Evolutionary conservation across 1,140 invertebrate genomes (phyloP).

Genomic region (Teleogryllus occipitalis): DNA sequence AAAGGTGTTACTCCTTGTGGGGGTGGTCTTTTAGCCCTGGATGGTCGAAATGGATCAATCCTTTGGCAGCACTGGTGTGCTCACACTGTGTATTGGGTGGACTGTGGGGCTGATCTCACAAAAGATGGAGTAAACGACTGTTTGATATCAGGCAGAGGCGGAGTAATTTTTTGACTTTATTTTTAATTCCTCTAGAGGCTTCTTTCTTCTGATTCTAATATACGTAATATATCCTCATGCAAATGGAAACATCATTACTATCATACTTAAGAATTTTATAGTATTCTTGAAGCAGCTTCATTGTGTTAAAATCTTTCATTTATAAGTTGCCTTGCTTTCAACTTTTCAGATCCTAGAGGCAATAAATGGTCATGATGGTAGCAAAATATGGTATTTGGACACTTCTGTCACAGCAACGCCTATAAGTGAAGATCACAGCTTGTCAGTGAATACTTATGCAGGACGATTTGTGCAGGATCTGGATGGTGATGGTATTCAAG

Average conservation of each 20-base stretch:
- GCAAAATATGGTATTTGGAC: constrained; percentile 53
- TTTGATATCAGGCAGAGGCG: constrained; percentile 59
- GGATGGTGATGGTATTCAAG: constrained; percentile 60
- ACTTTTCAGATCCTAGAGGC: constrained; percentile 50
- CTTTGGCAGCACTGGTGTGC: constrained; percentile 67
- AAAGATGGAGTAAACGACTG: constrained; percentile 63
- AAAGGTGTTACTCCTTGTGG: constrained; percentile 54
- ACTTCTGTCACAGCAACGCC: background rate
- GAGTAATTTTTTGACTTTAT: constrained; percentile 43
- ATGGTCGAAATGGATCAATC: constrained; percentile 61
- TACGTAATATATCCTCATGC: no score
- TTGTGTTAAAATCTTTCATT: no score
- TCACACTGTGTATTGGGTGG: constrained; percentile 65
- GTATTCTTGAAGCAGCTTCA: no score
- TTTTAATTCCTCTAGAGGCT: background rate
- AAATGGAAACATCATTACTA: no score
- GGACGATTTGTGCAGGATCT: constrained; percentile 63
- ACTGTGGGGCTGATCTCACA: constrained; percentile 66
- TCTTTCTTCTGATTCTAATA: no score
- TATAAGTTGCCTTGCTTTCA: no score
- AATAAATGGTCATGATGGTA: constrained; percentile 58
- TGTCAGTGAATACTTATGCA: constrained; percentile 48
- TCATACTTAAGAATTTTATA: no score
- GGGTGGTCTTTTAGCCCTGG: constrained; percentile 67
- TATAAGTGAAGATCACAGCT: constrained; percentile 24